Conservation (phyloP, 2,888 invertebrate genomes). For the Tinea pellionella region DNA sequence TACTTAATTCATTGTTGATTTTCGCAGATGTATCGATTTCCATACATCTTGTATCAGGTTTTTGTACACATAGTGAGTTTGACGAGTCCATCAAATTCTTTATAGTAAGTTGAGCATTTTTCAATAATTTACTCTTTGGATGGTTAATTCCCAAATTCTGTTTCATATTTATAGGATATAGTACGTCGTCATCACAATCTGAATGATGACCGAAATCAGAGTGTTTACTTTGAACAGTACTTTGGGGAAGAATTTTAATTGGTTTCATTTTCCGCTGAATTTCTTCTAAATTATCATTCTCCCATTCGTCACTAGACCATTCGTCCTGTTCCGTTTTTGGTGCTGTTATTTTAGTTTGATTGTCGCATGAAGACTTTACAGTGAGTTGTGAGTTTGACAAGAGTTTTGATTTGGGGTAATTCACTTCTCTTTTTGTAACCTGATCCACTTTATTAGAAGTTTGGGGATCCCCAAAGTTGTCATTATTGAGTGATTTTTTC, state of each 20-base stretch:
- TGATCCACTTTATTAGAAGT: neutral
- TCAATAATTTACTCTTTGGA: neutral
- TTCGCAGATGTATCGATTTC: neutral
- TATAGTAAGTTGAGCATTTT: neutral
- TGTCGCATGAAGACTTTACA: constrained; percentile 16
- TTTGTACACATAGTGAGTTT: neutral
- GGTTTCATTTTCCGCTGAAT: neutral
- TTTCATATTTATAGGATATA: neutral
- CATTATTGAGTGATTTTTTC: neutral
- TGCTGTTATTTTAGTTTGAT: constrained; percentile 5
- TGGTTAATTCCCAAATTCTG: neutral
- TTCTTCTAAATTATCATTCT: neutral
- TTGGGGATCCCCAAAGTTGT: neutral
- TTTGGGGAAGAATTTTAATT: neutral
- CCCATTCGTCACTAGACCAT: neutral
- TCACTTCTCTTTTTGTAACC: neutral
- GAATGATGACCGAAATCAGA: neutral
- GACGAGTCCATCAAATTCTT: neutral
- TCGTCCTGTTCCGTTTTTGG: constrained; percentile 11
- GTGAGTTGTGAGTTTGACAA: constrained; percentile 16
- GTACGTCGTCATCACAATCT: neutral
- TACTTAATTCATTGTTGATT: neutral
- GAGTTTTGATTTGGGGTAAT: neutral
- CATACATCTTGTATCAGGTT: neutral
- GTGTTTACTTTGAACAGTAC: neutral